Conservation (phyloP, 2,113 vertebrate species). For the Balaeniceps rex region DNA sequence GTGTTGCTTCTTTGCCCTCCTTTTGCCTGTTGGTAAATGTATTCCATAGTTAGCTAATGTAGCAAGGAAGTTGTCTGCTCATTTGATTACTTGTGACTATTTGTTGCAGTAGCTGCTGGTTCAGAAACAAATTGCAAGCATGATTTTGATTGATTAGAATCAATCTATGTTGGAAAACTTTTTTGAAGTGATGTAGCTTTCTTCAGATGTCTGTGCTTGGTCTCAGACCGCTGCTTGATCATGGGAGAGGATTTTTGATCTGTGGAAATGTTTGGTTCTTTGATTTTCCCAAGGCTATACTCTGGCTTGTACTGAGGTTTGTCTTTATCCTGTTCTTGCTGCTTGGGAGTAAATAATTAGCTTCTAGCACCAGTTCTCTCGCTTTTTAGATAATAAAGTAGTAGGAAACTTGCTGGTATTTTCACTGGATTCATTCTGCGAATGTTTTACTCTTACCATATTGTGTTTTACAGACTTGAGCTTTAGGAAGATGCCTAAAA, state of each 20-base stretch:
- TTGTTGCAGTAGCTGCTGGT: neutral
- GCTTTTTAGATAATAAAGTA: neutral
- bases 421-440: neutral
- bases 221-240: neutral
- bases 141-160: neutral
- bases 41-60: neutral
- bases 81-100: neutral
- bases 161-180: neutral
- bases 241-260: neutral
- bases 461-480: neutral
- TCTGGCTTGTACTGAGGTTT: neutral
- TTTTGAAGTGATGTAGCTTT: neutral
- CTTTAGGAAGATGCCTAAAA: neutral
- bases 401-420: neutral
- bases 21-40: neutral
- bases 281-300: neutral
- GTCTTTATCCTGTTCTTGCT: neutral
- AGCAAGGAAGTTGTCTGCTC: neutral
- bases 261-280: neutral
- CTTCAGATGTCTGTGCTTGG: neutral
- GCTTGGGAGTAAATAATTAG: neutral
- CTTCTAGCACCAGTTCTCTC: neutral
- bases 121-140: neutral
- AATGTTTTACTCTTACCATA: neutral
- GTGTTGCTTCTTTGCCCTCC: neutral